Conservation (phyloP, 2,888 invertebrate genomes). For the Macrophya alboannulata region DNA sequence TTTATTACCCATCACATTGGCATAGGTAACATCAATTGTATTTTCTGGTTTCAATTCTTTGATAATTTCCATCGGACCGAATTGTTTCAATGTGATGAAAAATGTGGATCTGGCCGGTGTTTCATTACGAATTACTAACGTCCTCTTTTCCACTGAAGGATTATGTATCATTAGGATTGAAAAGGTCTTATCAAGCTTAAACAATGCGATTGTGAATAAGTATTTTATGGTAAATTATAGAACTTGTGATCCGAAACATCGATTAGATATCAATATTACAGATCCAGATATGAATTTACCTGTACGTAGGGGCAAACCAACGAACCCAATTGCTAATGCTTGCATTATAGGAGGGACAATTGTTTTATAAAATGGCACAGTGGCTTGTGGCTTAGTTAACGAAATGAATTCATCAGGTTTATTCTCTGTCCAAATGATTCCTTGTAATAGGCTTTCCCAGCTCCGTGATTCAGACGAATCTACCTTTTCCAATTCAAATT, state of each 20-base stretch:
- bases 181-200: conserved; percentile 54
- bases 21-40: conserved; percentile 61
- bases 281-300: conserved; percentile 63
- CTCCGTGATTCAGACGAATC: conserved; percentile 20
- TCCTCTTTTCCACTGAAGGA: conserved; percentile 71
- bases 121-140: conserved; percentile 77
- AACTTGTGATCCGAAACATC: not conserved
- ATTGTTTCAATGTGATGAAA: conserved; percentile 71
- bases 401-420: conserved; percentile 53
- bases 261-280: not conserved
- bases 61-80: conserved; percentile 63
- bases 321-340: conserved; percentile 64
- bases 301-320: conserved; percentile 66
- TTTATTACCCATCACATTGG: conserved; percentile 62
- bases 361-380: conserved; percentile 56
- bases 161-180: conserved; percentile 55
- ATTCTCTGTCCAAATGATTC: conserved; percentile 60
- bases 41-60: conserved; percentile 40
- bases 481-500: not conserved
- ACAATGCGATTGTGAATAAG: not conserved
- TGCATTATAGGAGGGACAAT: conserved; percentile 57
- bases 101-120: conserved; percentile 73
- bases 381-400: conserved; percentile 59
- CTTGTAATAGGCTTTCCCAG: conserved; percentile 59
- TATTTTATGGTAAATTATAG: not conserved